Evolutionary conservation across 2,797 vertebrate genomes (phyloP), one percentile per base, ranked within the genome.

Genomic region (Clarias laeviceps): DNA sequence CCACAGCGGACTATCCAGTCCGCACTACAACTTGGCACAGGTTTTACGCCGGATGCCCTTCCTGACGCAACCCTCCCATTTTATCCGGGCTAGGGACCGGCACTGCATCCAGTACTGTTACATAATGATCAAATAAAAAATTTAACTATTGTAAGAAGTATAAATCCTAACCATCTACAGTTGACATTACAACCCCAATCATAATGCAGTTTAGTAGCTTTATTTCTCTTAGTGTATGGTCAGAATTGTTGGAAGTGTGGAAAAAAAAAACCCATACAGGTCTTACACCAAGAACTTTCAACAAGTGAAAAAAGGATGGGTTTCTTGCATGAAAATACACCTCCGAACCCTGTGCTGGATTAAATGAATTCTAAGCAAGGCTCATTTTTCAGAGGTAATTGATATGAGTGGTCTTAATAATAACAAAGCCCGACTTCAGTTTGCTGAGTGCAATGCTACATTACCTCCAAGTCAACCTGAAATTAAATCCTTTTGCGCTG

Each of bases 381-480:
- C 29, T 80, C 37, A 45, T 66, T 65, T 80, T 80, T 81, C 56
- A 37, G 45, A 68, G 7, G 59, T 81, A 81, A 66, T 74, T 82
- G 84, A 82, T 82, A 57, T 59, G 79, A 73, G 80, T 68, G 78
- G 68, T 85, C 61, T 74, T 85, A 65, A 64, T 45, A 73, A 40
- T 15, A 40, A 15, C 18, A 18, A 65, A 59, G 74, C 77, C 40
- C 34, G 34, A 18, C 70, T 59, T 32, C 3, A 61, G 85, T 85
- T 82, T 66, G 34, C 40, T 4, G 65, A 76, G 29, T 18, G 73
- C 74, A 85, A 37, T 66, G 84, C 84, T 85, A 83, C 86, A 85
- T 85, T 88, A 88, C 32, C 76, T 88, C 37, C 81, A 45, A 80
- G 40, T 74, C 74, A 50, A 85, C 80, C 54, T 84, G 57, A 84